These are phyloP conservation scores for Argyrosomus regius DNA, from an alignment of 2,797 vertebrate genomes.

Conservation along the genomic window DNA sequence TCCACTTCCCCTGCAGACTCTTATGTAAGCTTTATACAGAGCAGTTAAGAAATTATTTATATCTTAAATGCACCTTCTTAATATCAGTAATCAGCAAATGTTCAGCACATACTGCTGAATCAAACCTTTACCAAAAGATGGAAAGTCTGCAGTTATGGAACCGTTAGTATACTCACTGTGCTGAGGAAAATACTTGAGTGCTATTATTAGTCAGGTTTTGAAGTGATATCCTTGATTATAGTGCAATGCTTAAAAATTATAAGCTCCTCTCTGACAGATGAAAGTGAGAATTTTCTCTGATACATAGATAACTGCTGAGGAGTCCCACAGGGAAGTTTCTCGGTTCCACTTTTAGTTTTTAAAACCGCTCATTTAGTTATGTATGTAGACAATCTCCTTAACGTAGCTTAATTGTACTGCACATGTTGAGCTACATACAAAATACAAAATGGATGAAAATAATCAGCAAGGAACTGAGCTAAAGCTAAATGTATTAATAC, in stretches of 20 bases:
- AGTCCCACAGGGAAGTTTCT: neutral
- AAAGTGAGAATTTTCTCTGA: neutral
- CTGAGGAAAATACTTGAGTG: neutral
- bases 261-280: neutral
- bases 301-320: neutral
- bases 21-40: constrained; percentile 42
- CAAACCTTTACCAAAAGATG: constrained; percentile 3
- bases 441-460: neutral
- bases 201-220: neutral
- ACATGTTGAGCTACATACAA: neutral
- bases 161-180: neutral
- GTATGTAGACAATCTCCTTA: neutral
- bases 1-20: constrained; percentile 28
- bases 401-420: neutral
- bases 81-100: constrained; percentile 45
- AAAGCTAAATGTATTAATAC: neutral
- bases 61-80: constrained; percentile 31
- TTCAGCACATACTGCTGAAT: constrained; percentile 34
- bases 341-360: neutral
- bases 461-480: neutral
- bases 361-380: neutral
- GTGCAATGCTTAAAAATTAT: neutral
- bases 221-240: neutral
- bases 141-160: constrained; percentile 1
- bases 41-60: constrained; percentile 52